Evolutionary conservation across 2,113 vertebrate genomes (phyloP).

Genomic region (Prionailurus viverrinus): DNA sequence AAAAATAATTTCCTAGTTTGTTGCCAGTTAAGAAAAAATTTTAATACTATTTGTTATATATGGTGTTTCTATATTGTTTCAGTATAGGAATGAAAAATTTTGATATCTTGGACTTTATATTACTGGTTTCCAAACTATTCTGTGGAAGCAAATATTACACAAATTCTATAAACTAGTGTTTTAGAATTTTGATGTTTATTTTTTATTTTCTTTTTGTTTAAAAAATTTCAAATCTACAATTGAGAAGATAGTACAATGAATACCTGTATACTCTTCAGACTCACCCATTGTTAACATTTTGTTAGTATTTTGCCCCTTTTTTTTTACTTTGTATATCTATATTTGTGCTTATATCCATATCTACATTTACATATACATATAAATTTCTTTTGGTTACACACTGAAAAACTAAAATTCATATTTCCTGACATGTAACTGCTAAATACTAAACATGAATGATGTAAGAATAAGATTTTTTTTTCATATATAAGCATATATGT

Average conservation of each 20-base stretch:
- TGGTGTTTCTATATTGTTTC: slow-evolving; percentile 2
- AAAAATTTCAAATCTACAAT: neutral
- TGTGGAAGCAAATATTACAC: neutral
- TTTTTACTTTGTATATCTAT: neutral
- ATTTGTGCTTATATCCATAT: neutral
- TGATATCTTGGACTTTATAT: neutral
- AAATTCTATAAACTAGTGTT: neutral
- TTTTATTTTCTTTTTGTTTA: neutral
- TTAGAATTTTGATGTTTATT: neutral
- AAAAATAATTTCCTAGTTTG: neutral
- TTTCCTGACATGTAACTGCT: neutral
- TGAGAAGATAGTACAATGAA: neutral
- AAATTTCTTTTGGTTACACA: neutral
- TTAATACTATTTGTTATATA: neutral
- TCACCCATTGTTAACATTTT: neutral
- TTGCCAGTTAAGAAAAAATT: neutral
- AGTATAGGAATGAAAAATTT: neutral
- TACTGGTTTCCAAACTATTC: neutral
- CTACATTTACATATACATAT: neutral
- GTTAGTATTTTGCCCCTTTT: neutral
- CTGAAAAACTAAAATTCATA: neutral
- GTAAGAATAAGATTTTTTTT: neutral
- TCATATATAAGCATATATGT: neutral
- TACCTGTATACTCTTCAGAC: neutral
- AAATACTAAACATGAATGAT: neutral